These are phyloP conservation scores for Agrenia bidenticulata DNA, from an alignment of 2,888 invertebrate genomes.

Conservation along the genomic window DNA sequence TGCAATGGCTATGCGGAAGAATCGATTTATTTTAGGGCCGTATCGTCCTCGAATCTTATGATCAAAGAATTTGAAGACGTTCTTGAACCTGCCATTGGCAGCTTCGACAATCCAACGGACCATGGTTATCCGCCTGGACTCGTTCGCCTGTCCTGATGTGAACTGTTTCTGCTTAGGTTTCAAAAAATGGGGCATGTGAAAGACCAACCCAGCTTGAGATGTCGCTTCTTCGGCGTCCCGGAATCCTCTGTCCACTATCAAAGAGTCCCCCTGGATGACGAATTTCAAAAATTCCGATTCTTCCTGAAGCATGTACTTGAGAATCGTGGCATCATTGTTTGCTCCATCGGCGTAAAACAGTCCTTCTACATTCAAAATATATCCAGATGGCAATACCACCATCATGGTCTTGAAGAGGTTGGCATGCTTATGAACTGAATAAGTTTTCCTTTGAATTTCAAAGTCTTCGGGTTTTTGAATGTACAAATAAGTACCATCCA, in stretches of 20 bases:
- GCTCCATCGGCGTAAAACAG: not conserved
- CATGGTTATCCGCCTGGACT: constrained; percentile 10
- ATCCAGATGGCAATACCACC: constrained; percentile 3
- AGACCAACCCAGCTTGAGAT: not conserved
- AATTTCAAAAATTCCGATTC: too few relatives aligned
- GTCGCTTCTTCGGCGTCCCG: too few relatives aligned
- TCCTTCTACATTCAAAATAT: constrained; percentile 1
- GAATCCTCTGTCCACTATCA: not conserved
- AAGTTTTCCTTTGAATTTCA: too few relatives aligned
- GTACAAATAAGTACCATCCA: too few relatives aligned
- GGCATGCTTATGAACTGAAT: too few relatives aligned
- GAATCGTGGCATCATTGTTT: constrained; percentile 9
- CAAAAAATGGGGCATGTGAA: not conserved
- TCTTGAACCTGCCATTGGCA: not conserved
- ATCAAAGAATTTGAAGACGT: too few relatives aligned
- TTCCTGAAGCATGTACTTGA: not conserved
- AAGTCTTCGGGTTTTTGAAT: too few relatives aligned
- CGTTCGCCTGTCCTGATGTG: constrained; percentile 8
- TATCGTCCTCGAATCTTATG: too few relatives aligned
- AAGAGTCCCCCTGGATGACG: too few relatives aligned
- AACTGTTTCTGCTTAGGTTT: not conserved
- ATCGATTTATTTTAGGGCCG: too few relatives aligned
- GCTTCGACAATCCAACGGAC: constrained; percentile 10
- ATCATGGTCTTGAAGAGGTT: constrained; percentile 10
- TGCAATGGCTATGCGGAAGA: too few relatives aligned